Evolutionary conservation across 1,140 invertebrate genomes (phyloP).

Genomic region (Melanaphis sacchari): DNA sequence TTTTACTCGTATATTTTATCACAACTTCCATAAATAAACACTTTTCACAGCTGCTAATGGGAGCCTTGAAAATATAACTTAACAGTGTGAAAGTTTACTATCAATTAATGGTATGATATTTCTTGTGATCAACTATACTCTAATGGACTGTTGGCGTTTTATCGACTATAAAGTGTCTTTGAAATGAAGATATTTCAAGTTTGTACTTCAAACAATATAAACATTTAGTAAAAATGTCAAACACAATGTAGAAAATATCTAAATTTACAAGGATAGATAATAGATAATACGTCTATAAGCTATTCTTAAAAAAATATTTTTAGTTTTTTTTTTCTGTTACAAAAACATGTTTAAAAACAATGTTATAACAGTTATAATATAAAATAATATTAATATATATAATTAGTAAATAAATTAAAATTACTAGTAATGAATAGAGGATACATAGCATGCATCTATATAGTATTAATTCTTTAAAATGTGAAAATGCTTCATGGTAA

Average conservation of each 20-base stretch:
- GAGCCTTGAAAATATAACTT: background rate
- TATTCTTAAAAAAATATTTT: background rate
- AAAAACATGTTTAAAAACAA: background rate
- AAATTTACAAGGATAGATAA: background rate
- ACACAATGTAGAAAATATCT: background rate
- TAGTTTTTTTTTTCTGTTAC: too few species aligned
- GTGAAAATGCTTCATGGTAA: too few species aligned
- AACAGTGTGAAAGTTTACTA: background rate
- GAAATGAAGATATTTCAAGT: background rate
- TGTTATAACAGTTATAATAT: too few species aligned
- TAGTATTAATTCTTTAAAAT: too few species aligned
- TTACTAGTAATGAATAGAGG: too few species aligned
- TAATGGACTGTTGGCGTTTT: background rate
- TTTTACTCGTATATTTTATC: background rate
- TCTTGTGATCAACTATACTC: background rate
- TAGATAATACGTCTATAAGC: background rate
- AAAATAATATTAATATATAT: background rate
- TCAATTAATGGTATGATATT: slow-evolving; percentile 18
- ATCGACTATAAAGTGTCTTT: background rate
- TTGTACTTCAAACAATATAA: background rate
- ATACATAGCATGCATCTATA: too few species aligned
- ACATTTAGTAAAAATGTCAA: background rate
- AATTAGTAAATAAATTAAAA: too few species aligned
- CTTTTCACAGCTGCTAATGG: background rate
- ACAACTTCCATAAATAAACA: background rate